Conservation (phyloP, 2,888 invertebrate genomes). For the Torymus auratus region DNA sequence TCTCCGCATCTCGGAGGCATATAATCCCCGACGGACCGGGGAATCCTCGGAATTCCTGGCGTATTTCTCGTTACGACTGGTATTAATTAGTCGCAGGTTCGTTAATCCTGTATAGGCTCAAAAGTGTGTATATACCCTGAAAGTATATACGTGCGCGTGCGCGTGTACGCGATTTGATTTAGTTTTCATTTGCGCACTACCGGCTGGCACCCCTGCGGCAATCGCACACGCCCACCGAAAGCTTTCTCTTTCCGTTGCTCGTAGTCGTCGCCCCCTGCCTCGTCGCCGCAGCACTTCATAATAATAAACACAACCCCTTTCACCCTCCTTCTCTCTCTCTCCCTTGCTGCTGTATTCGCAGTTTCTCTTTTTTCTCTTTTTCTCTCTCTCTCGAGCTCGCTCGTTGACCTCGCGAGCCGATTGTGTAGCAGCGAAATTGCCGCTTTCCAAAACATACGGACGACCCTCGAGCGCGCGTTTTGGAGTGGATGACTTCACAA, state of each 20-base stretch:
- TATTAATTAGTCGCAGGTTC: too few species aligned
- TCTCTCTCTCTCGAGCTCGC: not conserved
- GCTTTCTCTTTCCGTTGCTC: not conserved
- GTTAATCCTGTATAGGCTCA: too few species aligned
- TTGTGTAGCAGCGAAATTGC: conserved; percentile 61
- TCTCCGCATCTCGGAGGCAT: not conserved
- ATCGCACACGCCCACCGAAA: conserved; percentile 40
- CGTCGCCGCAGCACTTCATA: conserved; percentile 23
- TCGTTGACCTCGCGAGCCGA: conserved; percentile 32
- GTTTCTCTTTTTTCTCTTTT: not conserved
- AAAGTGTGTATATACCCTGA: not conserved
- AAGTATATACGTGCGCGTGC: not conserved
- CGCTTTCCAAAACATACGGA: conserved; percentile 66
- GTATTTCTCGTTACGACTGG: too few species aligned
- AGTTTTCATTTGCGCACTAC: conserved; percentile 61
- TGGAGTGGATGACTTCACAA: conserved; percentile 9
- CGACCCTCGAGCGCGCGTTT: not conserved
- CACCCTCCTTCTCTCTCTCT: conserved; percentile 38
- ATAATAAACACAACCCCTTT: conserved; percentile 60
- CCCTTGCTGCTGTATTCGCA: not conserved
- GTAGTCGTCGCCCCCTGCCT: not conserved
- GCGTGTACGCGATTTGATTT: conserved; percentile 60
- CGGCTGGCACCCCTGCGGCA: conserved; percentile 36
- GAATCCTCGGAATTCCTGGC: too few species aligned
- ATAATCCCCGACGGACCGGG: not conserved